A percentile compares a stretch with the other conserved stretches of the same genome.
Evolutionary conservation across 2,113 vertebrate genomes (phyloP).

Genomic region (Crypturellus undulatus): DNA sequence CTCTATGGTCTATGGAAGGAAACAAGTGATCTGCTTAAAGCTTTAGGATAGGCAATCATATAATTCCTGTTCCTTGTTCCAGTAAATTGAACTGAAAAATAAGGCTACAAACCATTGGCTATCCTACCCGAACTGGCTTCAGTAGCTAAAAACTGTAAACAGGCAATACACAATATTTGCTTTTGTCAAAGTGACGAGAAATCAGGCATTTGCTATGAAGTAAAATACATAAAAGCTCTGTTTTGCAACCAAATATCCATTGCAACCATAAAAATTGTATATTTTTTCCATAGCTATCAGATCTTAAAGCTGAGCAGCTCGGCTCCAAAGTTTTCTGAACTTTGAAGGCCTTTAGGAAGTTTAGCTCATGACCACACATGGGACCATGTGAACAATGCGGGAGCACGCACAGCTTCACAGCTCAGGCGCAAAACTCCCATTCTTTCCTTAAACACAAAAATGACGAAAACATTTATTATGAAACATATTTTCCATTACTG

Average conservation of each 20-base stretch:
- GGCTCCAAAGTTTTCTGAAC: background rate
- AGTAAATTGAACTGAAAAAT: background rate
- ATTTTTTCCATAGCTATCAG: background rate
- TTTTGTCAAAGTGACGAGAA: background rate
- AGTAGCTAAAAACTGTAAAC: background rate
- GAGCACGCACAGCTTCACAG: constrained; percentile 50
- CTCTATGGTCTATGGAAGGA: background rate
- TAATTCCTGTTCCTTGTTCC: background rate
- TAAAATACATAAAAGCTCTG: background rate
- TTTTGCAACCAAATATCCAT: background rate
- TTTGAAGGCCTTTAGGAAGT: background rate
- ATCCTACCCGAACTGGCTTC: background rate
- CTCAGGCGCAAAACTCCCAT: constrained; percentile 56
- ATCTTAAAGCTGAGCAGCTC: background rate
- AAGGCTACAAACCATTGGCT: background rate
- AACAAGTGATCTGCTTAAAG: background rate
- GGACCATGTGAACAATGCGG: constrained; percentile 19
- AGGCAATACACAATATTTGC: background rate
- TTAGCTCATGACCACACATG: background rate
- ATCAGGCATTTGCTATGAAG: background rate
- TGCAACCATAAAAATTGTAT: background rate
- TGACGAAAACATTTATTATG: constrained; percentile 80
- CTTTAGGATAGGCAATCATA: background rate
- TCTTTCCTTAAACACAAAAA: constrained; percentile 70
- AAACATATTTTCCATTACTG: constrained; percentile 80